Percentiles rank a stretch among this genome's conserved stretches.
Evolutionary conservation across 2,797 vertebrate species (phyloP).

Genomic region (Siniperca scherzeri): DNA sequence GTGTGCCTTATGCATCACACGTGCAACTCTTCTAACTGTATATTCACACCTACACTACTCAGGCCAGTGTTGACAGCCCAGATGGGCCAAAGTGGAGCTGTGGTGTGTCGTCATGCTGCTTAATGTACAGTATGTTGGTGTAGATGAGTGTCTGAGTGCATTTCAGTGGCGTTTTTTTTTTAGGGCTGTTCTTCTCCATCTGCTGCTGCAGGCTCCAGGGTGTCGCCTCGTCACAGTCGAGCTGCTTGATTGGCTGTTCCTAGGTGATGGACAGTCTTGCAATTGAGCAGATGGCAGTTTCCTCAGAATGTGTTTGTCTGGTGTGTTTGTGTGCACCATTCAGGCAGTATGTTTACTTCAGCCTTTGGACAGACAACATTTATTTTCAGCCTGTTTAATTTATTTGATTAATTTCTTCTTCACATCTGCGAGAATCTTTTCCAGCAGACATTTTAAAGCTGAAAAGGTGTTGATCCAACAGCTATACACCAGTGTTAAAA

Average conservation of each 20-base stretch:
- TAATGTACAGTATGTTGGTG: constrained; percentile 58
- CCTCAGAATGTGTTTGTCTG: constrained; percentile 29
- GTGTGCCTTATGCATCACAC: background rate
- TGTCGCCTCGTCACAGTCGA: constrained; percentile 51
- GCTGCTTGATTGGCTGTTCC: constrained; percentile 64
- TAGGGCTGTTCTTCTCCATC: constrained; percentile 64
- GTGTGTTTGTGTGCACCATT: constrained; percentile 16
- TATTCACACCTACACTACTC: background rate
- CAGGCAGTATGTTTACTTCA: constrained; percentile 1
- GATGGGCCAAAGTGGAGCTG: constrained; percentile 26
- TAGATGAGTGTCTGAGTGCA: constrained; percentile 37
- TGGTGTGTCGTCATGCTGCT: constrained; percentile 4
- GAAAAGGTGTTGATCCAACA: background rate
- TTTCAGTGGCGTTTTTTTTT: constrained; percentile 64
- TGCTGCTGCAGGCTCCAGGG: constrained; percentile 57
- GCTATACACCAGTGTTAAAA: background rate
- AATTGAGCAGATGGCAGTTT: constrained; percentile 45
- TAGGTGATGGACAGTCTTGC: constrained; percentile 61
- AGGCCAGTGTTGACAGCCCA: constrained; percentile 34
- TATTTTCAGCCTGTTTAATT: background rate
- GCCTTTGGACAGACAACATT: background rate
- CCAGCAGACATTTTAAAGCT: background rate
- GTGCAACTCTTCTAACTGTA: background rate
- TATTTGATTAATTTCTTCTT: constrained; percentile 1
- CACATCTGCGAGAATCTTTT: background rate